Base-by-base conservation (phyloP, 1,140 invertebrate species). In the Polypedilum pembai region DNA sequence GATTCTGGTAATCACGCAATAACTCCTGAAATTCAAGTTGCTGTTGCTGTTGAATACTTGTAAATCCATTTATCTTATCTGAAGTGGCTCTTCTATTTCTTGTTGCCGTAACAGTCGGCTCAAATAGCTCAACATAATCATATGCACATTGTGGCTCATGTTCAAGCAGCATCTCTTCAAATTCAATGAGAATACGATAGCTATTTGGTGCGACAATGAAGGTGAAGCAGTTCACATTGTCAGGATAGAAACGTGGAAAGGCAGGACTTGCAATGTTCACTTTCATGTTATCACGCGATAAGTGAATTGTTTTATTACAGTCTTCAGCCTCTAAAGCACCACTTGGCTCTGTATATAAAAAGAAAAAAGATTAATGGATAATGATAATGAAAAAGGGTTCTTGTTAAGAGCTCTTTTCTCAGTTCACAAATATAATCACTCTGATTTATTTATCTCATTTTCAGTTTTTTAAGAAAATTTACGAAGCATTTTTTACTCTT, bases 101-200 rank as follows among this genome's bases (percentile, higher is more conserved):
- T 4, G 66, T 74, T 5, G 45, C 3, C 45, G 12, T 56, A 12
- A 76, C 41, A 3, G 77, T 75, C 7, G 76, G 75, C 76, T 89
- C 87, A 8, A 84, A 81, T 72, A 90, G 86, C 80, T 90, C 88
- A 76, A 92, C 76, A 78, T 86, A 90, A 80, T 91, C 90, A 80
- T 91, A 91, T 75, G 86, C 86, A 84, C 90, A 91, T 76, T 85
- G 85, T 24, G 87, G 86, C 77, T 90, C 88, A 73, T 89, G 86
- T 79, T 91, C 89, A 0, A 91, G 83, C 1, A 88, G 85, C 40
- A 91, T 80, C 78, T 91, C 88, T 75, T 91, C 88, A 78, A 91
- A 91, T 77, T 89, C 86, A 15, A 91, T 78, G 1, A 88, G 80
- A 8, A 89, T 82, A 21, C 85, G 83, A 78, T 87, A 88, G 1